These are phyloP conservation scores for Bucorvus abyssinicus DNA, from an alignment of 2,797 vertebrate genomes.

Conservation along the genomic window DNA sequence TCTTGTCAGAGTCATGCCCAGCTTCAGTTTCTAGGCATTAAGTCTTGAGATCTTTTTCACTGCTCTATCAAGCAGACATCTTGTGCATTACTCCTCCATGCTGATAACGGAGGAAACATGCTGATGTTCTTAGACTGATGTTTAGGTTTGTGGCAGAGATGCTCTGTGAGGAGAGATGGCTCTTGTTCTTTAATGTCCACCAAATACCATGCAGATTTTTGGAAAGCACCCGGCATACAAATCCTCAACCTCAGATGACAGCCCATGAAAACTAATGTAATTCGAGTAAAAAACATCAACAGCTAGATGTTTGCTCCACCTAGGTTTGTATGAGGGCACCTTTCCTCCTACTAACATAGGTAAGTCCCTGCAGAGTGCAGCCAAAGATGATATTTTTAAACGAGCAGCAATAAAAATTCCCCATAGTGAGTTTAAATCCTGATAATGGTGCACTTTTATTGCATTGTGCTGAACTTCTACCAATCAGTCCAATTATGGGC, in stretches of 20 bases:
- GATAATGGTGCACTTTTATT: conserved; percentile 45
- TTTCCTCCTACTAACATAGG: not conserved
- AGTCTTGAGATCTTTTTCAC: not conserved
- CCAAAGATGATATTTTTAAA: not conserved
- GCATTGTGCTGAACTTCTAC: conserved; percentile 49
- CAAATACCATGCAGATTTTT: not conserved
- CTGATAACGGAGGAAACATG: rapidly evolving
- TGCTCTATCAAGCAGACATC: not conserved
- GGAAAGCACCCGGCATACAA: not conserved
- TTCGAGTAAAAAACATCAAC: not conserved
- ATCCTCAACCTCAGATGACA: not conserved
- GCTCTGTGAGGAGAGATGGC: not conserved
- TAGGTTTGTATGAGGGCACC: not conserved
- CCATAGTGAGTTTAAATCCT: conserved; percentile 12
- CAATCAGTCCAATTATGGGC: conserved; percentile 51
- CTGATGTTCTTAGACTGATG: not conserved
- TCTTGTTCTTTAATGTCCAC: not conserved
- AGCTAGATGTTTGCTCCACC: not conserved
- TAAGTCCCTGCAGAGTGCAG: not conserved
- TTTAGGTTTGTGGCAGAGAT: not conserved
- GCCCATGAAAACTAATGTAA: not conserved
- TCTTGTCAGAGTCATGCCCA: not conserved
- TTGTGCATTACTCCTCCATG: not conserved
- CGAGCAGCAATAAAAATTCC: conserved; percentile 35
- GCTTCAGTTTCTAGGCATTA: not conserved